Base-by-base conservation (phyloP, 2,113 vertebrate species). In the Girardinichthys multiradiatus region DNA sequence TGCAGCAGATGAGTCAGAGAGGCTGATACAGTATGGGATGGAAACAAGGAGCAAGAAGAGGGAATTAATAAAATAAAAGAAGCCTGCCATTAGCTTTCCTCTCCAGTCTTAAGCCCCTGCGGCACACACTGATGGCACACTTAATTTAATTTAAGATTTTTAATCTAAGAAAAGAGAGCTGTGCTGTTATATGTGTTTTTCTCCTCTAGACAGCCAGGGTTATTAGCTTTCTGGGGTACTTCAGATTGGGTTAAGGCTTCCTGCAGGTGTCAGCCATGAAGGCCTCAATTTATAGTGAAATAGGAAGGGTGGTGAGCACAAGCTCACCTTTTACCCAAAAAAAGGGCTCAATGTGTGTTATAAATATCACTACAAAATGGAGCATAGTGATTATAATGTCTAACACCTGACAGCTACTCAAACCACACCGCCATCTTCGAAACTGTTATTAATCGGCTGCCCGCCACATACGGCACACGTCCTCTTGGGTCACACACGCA, bases 231-330 rank as follows among this genome's bases (percentile, higher is more conserved):
- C 63, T 37, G 27, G 62, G 74, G 82, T n/a, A 80, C 65, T 73
- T 88, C 35, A 92, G 89, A 92, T 91, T 89, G 90, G 83, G 90
- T 90, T 83, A 90, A 91, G 86, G 68, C 84, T 90, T 89, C 82
- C 88, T 80, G 83, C 89, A 87, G 89, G 87, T 89, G 90, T 90
- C 83, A 85, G 75, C 62, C 17, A 63, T 68, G 83, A 85, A 68
- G 31, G 76, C 72, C 58, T 71, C 13, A 13, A 42, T 54, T 63
- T 64, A 68, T 58, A 84, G 88, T 26, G 82, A 74, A 74, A 62
- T 54, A 64, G 68, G 65, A 83, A 77, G 80, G 80, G 69, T 51
- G 64, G 79, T 11, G 71, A 67, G 65, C 67, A 29, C 58, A 24
- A 39, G 57, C 37, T 76, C 57, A 57, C 79, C 79, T 58, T 35